phyloP scores from a whole-genome alignment of 2,113 vertebrate genomes.

The Meles meles region DNA sequence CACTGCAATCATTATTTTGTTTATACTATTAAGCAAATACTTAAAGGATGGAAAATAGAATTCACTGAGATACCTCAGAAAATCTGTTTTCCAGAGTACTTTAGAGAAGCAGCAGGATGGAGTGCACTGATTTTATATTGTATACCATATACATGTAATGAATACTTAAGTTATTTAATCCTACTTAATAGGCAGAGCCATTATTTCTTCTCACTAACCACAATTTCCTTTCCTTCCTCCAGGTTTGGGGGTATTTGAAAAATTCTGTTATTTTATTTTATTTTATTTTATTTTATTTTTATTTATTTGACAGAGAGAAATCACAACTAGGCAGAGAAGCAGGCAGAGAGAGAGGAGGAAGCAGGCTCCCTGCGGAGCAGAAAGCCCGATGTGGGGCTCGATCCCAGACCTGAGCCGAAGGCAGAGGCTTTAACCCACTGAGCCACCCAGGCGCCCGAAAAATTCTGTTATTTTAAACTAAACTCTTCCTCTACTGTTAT shows the following conservation, averaged over 20 bases:
- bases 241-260: neutral
- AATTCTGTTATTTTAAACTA: neutral
- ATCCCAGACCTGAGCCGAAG: too few relatives aligned
- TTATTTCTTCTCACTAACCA: neutral
- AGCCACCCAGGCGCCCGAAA: neutral
- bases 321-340: too few relatives aligned
- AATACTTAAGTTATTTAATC: neutral
- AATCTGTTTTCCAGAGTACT: neutral
- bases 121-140: neutral
- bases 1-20: neutral
- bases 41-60: neutral
- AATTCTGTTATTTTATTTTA: too few relatives aligned
- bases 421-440: too few relatives aligned
- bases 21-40: neutral
- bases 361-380: too few relatives aligned
- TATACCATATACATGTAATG: neutral
- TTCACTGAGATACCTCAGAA: neutral
- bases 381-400: too few relatives aligned
- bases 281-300: too few relatives aligned
- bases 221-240: neutral
- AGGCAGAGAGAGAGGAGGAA: too few relatives aligned
- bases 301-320: too few relatives aligned
- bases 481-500: neutral
- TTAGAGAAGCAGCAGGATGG: neutral
- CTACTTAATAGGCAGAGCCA: neutral